Base-by-base conservation (phyloP, 2,888 invertebrate species). In the Limnephilus auricula region DNA sequence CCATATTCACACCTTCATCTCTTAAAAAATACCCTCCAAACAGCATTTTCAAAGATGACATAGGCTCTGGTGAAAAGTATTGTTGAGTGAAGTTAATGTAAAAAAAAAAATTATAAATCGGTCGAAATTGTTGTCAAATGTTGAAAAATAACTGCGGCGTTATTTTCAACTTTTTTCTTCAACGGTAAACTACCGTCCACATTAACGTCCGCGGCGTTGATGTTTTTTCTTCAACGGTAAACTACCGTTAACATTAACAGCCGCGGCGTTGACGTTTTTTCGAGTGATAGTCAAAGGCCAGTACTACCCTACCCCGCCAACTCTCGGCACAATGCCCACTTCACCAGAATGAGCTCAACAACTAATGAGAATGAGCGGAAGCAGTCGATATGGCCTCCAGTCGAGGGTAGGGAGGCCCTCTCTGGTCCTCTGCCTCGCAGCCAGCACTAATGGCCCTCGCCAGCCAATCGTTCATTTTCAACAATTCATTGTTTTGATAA, bases 311-410 rank as follows among this genome's bases (percentile, higher is more conserved):
- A n/a, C 65, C 65, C 65, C 65, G 65, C n/a, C n/a, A 25, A n/a
- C 65, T 65, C n/a, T 25, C 9, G 25, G 9, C 65, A 65, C 65
- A 65, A 65, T 65, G 65, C 25, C 65, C 65, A 65, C 65, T 65
- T 65, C 65, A 65, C 25, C 65, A 65, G 65, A 65, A 65, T 25
- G 25, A 65, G 65, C 65, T 65, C 65, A 65, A 65, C 65, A 25
- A 65, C 65, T 65, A 65, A 65, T 65, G 65, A 65, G 65, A 65
- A 65, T 65, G 65, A 80, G 32, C 80, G 32, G 80, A 80, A 32
- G 31, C 15, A 31, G 80, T 32, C 31, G 31, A 32, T 32, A 31
- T 32, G 80, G 80, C 80, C 80, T 80, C 31, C 80, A 13, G 30
- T 80, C 31, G 31, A 80, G 80, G 32, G 31, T 13, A 25, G 31